These are phyloP conservation scores for Pectinophora gossypiella DNA, from an alignment of 1,140 invertebrate species.

Conservation along the genomic window DNA sequence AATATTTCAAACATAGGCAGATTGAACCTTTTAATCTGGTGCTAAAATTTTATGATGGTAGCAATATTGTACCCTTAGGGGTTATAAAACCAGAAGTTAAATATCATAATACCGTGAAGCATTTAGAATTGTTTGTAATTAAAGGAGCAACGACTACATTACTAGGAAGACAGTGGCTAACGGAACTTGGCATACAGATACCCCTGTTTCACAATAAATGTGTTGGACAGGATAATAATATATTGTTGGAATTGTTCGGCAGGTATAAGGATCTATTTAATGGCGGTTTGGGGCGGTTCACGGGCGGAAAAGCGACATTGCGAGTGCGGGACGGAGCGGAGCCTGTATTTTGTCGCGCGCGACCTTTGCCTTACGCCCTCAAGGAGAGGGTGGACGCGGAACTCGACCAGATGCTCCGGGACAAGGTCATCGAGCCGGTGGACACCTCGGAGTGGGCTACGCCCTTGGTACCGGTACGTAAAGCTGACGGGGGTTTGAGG, in stretches of 20 bases:
- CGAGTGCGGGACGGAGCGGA: too few species aligned
- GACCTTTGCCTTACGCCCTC: conserved; percentile 10
- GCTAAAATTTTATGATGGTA: conserved; percentile 5
- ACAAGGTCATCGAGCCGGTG: conserved; percentile 41
- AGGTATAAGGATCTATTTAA: too few species aligned
- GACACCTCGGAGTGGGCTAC: conserved; percentile 43
- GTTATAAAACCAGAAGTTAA: neutral
- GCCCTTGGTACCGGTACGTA: conserved; percentile 48
- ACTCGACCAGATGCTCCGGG: conserved; percentile 11
- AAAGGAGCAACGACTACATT: conserved; percentile 8
- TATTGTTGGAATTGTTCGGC: too few species aligned
- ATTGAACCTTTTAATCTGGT: neutral
- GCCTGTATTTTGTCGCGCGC: too few species aligned
- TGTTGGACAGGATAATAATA: too few species aligned
- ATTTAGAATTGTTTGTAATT: conserved; percentile 5
- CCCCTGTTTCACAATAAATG: neutral
- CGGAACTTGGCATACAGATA: conserved; percentile 12
- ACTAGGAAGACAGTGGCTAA: conserved; percentile 30
- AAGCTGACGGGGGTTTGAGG: conserved; percentile 50
- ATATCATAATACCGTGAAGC: neutral
- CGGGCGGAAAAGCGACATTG: too few species aligned
- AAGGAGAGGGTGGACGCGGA: conserved; percentile 1
- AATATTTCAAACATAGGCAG: neutral
- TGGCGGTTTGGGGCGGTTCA: too few species aligned
- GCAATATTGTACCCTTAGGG: conserved; percentile 4